Percentiles rank a stretch among this genome's conserved stretches.
Evolutionary conservation across 2,888 invertebrate species (phyloP).

Genomic region (Rambutsinella grinnellia): DNA sequence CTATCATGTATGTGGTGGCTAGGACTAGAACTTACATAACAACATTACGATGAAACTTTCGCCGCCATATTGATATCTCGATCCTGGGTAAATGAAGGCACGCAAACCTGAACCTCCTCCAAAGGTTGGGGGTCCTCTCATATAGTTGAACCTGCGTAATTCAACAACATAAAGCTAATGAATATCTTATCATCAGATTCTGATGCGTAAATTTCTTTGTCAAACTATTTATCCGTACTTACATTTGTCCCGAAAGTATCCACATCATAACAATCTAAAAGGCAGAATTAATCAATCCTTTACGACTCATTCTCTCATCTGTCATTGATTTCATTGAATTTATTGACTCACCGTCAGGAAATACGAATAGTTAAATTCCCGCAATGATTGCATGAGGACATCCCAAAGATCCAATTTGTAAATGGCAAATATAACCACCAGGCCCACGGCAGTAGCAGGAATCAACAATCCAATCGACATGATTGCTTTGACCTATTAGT

Average conservation of each 20-base stretch:
- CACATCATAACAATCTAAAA: constrained; percentile 13
- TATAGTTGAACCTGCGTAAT: constrained; percentile 35
- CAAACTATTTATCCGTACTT: not conserved
- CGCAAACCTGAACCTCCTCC: constrained; percentile 3
- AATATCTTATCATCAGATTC: too few relatives aligned
- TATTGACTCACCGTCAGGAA: constrained; percentile 6
- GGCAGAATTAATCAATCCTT: not conserved
- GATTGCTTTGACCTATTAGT: too few relatives aligned
- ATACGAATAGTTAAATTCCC: constrained; percentile 12
- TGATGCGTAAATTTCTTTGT: not conserved
- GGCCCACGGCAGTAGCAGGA: not conserved
- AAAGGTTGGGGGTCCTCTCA: constrained; percentile 12
- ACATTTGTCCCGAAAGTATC: constrained; percentile 38
- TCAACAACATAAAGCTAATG: not conserved
- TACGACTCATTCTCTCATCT: not conserved
- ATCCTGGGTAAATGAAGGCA: constrained; percentile 19
- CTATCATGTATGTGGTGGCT: not conserved
- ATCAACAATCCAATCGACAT: too few relatives aligned
- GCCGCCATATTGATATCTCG: constrained; percentile 21
- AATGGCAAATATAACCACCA: constrained; percentile 8
- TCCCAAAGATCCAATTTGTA: constrained; percentile 27
- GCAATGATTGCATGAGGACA: not conserved
- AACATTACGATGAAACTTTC: constrained; percentile 36
- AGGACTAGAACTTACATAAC: constrained; percentile 15
- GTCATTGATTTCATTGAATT: not conserved